Evolutionary conservation across 2,113 vertebrate genomes (phyloP).

Genomic region (Camelus dromedarius): DNA sequence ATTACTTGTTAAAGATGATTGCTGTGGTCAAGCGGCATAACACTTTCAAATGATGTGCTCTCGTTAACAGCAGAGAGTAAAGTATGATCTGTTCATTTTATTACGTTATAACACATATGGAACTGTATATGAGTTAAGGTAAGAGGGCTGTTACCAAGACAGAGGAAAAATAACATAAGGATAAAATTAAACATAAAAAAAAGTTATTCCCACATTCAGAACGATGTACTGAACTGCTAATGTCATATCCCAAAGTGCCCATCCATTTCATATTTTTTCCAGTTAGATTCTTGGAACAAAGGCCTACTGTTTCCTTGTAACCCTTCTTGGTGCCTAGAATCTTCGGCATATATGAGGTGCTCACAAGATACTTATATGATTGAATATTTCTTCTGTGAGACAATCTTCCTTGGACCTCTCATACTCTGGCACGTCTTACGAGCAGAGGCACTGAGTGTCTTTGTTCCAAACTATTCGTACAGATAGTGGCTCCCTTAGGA

Average conservation of each 20-base stretch:
- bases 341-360: neutral
- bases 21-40: neutral
- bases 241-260: neutral
- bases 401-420: neutral
- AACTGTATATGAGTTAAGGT: neutral
- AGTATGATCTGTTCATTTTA: slow-evolving; percentile 41
- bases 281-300: neutral
- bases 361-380: neutral
- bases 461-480: neutral
- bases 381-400: neutral
- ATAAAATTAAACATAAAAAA: slow-evolving; percentile 10
- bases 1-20: slow-evolving; percentile 61
- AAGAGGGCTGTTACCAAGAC: neutral
- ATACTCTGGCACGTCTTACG: neutral
- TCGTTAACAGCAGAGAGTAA: slow-evolving; percentile 25
- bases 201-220: neutral
- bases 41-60: slow-evolving; percentile 46
- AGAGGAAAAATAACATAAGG: neutral
- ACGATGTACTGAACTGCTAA: neutral
- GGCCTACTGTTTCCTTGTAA: neutral
- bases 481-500: neutral
- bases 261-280: neutral
- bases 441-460: neutral
- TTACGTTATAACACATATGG: slow-evolving; percentile 37
- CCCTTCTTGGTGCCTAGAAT: neutral